phyloP scores from a whole-genome alignment of 2,888 invertebrate species.

The Catonia carolina region DNA sequence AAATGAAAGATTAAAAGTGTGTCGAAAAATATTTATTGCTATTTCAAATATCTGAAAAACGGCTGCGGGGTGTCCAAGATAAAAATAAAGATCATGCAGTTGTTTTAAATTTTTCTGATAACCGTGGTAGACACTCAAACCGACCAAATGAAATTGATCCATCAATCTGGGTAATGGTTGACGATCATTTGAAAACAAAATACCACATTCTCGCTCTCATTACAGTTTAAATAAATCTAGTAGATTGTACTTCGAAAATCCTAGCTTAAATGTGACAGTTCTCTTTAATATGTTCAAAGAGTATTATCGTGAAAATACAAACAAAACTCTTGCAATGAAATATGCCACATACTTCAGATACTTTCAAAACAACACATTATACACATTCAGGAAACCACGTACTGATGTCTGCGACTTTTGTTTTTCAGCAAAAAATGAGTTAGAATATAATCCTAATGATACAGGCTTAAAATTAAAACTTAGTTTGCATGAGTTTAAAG shows the following conservation, averaged over 20 bases:
- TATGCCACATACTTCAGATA: neutral
- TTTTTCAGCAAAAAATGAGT: neutral
- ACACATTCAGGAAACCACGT: neutral
- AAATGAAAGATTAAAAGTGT: constrained; percentile 4
- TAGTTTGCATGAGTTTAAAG: neutral
- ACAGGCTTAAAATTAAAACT: neutral
- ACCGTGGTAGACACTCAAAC: neutral
- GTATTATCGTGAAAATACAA: neutral
- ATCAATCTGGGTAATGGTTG: neutral
- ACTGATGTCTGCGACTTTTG: constrained; percentile 1
- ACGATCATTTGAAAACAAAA: neutral
- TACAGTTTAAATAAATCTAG: neutral
- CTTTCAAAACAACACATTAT: neutral
- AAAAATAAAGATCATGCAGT: constrained; percentile 1
- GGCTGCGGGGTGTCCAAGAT: neutral
- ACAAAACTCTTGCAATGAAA: neutral
- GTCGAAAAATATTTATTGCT: neutral
- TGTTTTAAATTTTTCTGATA: neutral
- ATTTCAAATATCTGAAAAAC: no score
- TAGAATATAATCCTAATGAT: neutral
- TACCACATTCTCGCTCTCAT: neutral
- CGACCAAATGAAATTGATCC: neutral
- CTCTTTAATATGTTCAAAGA: neutral
- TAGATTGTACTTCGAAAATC: neutral
- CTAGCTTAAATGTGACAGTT: neutral